Evolutionary conservation across 1,140 invertebrate species (phyloP), one percentile per base, ranked within the genome.

Genomic region (Meloidogyne chitwoodi): DNA sequence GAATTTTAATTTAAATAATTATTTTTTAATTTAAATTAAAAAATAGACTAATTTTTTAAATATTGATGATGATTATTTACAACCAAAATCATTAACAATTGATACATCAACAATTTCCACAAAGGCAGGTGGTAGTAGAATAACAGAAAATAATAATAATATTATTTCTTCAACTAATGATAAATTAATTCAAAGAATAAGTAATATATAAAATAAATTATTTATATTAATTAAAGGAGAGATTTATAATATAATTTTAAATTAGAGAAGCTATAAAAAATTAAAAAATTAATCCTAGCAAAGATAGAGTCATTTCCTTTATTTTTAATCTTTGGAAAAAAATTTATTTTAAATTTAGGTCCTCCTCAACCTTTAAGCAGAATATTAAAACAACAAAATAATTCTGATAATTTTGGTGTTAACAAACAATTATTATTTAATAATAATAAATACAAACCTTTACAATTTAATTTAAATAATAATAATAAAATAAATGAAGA

Each of bases 31-130:
- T 38, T 10, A 38, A 38, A 38, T 41, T 41, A 41, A 41, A 41
- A 14, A 0, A 41, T 41, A 41, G 38, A 10, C 41, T 10, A 41
- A 22, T 24, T 41, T 44, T 31, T 24, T 26, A n/a, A 34, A 31
- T 44, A 27, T 29, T 19, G 68, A 74, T 12, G 61, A 63, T 48
- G 76, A 77, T 29, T 77, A 77, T 77, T 77, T 77, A 31, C 64
- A 77, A 29, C 76, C 76, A 27, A 76, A 66, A 31, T 77, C 75
- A 29, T 34, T 77, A 41, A 73, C 44, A 14, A 73, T 61, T 34
- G 44, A 44, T 31, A 56, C 26, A 26, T 73, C 71, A 10, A 27
- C 71, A 63, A 16, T 63, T 19, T 31, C 68, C 1, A 56, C 68
- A 16, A 24, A 48, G n/a, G n/a, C 48, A 16, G 48, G 48, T 5